These are phyloP conservation scores for Anhinga rufa DNA, from an alignment of 2,113 vertebrate species.

Conservation along the genomic window DNA sequence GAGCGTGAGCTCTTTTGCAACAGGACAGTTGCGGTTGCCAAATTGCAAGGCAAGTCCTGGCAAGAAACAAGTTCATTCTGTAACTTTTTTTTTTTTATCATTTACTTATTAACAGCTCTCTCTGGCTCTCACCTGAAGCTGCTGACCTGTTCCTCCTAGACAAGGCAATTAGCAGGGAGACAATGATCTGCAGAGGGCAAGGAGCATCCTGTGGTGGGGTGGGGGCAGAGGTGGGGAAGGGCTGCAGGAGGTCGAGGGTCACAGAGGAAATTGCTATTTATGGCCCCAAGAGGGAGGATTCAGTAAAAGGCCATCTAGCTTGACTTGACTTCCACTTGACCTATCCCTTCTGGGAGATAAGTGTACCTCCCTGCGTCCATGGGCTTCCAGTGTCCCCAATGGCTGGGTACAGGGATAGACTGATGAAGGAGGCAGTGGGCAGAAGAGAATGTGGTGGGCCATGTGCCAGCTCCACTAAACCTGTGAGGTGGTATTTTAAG, in stretches of 20 bases:
- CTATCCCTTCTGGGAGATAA: background rate
- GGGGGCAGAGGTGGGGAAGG: background rate
- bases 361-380: background rate
- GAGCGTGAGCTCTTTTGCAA: background rate
- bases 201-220: constrained; percentile 36
- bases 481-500: background rate
- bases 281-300: constrained; percentile 15
- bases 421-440: background rate
- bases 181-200: constrained; percentile 59
- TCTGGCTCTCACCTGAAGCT: constrained; percentile 57
- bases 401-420: background rate
- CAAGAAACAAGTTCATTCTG: constrained; percentile 53
- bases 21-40: background rate
- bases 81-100: constrained; percentile 50
- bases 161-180: constrained; percentile 46
- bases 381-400: background rate
- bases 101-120: constrained; percentile 60
- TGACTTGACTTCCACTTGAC: constrained; percentile 40
- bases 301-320: constrained; percentile 21
- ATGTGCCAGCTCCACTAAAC: background rate
- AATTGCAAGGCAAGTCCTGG: constrained; percentile 13
- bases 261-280: constrained; percentile 33
- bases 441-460: background rate
- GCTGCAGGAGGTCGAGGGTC: background rate
- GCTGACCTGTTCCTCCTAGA: constrained; percentile 55